Percentiles rank a stretch among this genome's conserved stretches.
Conservation (phyloP, 2,797 vertebrate species). For the Enteromius paludinosus region DNA sequence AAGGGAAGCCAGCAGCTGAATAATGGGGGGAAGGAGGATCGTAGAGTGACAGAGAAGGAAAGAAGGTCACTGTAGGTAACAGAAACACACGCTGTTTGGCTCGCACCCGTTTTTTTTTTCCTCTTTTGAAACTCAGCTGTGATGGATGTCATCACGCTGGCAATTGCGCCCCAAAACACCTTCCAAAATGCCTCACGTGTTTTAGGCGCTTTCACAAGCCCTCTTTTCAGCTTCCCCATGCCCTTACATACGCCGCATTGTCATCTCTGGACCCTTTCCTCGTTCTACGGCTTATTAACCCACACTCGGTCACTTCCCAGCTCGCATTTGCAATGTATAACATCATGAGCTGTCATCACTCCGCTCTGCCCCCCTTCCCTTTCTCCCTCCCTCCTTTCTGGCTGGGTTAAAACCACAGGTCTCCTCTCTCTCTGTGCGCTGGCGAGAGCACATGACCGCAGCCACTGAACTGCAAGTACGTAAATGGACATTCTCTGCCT, state of each 20-base stretch:
- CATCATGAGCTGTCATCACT: conserved; percentile 55
- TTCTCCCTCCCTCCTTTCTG: conserved; percentile 24
- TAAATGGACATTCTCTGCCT: conserved; percentile 53
- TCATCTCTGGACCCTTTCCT: conserved; percentile 28
- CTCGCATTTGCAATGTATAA: conserved; percentile 50
- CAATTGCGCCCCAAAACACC: neutral
- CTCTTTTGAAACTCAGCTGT: conserved; percentile 29
- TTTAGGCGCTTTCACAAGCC: neutral
- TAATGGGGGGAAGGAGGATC: conserved; percentile 26
- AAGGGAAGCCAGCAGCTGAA: conserved; percentile 43
- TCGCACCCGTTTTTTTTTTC: neutral
- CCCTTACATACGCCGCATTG: conserved; percentile 2
- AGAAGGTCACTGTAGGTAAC: conserved; percentile 51
- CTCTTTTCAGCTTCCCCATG: neutral
- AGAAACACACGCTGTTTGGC: conserved; percentile 35
- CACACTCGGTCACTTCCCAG: conserved; percentile 45
- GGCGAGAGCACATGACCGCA: conserved; percentile 40
- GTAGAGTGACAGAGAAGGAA: conserved; percentile 19
- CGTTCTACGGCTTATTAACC: conserved; percentile 16
- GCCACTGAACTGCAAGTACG: conserved; percentile 43
- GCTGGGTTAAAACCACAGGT: conserved; percentile 52
- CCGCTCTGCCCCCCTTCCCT: neutral
- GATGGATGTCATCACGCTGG: conserved; percentile 23
- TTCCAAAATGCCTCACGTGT: conserved; percentile 6
- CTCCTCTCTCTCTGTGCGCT: conserved; percentile 47